Conservation (phyloP, 2,888 invertebrate species). For the Drosophila borborema region DNA sequence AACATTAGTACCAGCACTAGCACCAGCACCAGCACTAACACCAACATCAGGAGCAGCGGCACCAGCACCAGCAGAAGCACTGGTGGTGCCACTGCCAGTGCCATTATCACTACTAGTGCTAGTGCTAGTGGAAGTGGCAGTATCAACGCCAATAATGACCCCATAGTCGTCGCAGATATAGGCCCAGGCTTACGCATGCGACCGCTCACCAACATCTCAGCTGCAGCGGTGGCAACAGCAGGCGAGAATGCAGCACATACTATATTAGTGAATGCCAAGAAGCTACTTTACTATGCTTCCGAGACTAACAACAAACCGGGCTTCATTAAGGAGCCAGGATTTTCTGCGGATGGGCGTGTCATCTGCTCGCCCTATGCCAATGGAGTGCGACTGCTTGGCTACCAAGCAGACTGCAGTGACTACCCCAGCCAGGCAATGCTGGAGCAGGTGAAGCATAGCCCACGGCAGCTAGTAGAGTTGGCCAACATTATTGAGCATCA, state of each 20-base stretch:
- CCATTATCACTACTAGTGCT: conserved; percentile 37
- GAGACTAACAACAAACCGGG: conserved; percentile 96
- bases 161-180: conserved; percentile 47
- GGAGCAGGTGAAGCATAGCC: conserved; percentile 86
- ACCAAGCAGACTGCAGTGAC: conserved; percentile 92
- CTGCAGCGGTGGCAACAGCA: conserved; percentile 11
- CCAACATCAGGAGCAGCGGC: conserved; percentile 7
- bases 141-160: conserved; percentile 36
- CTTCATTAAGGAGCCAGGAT: conserved; percentile 96
- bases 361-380: conserved; percentile 95
- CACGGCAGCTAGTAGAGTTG: conserved; percentile 87
- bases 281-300: conserved; percentile 93
- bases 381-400: conserved; percentile 93
- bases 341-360: conserved; percentile 94
- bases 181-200: conserved; percentile 53
- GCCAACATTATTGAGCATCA: conserved; percentile 90
- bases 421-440: conserved; percentile 86
- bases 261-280: conserved; percentile 88
- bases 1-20: conserved; percentile 32
- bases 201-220: conserved; percentile 41
- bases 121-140: background rate
- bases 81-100: conserved; percentile 7
- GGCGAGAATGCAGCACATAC: conserved; percentile 39
- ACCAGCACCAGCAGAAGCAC: conserved; percentile 29
- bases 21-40: conserved; percentile 21